phyloP scores from a whole-genome alignment of 2,888 invertebrate species.

The Acheta domesticus region DNA sequence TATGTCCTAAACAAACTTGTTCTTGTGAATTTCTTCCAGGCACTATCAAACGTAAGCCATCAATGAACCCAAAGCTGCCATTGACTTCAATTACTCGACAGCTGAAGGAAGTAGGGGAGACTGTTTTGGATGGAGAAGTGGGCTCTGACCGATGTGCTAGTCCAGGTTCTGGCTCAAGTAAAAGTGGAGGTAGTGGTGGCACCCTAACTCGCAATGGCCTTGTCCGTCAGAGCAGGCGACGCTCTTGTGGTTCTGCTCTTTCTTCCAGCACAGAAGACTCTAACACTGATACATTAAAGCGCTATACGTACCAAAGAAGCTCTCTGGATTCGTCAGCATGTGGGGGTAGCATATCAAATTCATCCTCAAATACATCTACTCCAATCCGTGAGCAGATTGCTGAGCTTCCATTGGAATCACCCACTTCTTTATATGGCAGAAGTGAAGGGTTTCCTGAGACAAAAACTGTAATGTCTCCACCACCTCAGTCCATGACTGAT shows the following conservation, averaged over 20 bases:
- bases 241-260: slow-evolving; percentile 29
- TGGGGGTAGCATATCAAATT: slow-evolving; percentile 27
- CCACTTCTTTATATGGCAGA: slow-evolving; percentile 23
- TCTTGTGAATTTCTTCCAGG: slow-evolving; percentile 48
- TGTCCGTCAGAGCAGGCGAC: slow-evolving; percentile 31
- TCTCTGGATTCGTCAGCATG: slow-evolving; percentile 27
- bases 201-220: slow-evolving; percentile 38
- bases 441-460: slow-evolving; percentile 26
- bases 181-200: slow-evolving; percentile 34
- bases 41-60: slow-evolving; percentile 89
- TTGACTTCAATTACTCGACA: slow-evolving; percentile 86
- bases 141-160: slow-evolving; percentile 26
- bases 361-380: slow-evolving; percentile 33
- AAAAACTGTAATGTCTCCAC: neutral
- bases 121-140: slow-evolving; percentile 30
- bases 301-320: slow-evolving; percentile 32
- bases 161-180: slow-evolving; percentile 38
- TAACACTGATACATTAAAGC: slow-evolving; percentile 37
- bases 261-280: slow-evolving; percentile 30
- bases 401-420: slow-evolving; percentile 29
- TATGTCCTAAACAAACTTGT: no score
- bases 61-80: slow-evolving; percentile 87
- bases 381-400: slow-evolving; percentile 31
- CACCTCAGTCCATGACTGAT: slow-evolving; percentile 21
- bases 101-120: slow-evolving; percentile 65